Evolutionary conservation across 2,113 vertebrate species (phyloP).

Genomic region (Puffinus mauretanicus): DNA sequence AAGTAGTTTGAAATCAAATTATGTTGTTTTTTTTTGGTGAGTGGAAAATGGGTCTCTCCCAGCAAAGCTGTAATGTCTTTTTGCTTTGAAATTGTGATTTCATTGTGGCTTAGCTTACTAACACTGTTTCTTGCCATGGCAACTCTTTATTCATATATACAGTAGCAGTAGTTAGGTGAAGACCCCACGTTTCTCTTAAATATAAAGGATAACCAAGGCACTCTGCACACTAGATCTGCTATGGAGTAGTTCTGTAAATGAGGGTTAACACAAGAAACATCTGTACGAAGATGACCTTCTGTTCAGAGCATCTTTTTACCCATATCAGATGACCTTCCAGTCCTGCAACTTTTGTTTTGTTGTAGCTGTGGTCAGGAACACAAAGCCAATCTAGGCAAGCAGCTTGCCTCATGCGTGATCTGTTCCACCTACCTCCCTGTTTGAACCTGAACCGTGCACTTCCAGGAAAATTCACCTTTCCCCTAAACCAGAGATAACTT

Average conservation of each 20-base stretch:
- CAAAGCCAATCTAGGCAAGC: neutral
- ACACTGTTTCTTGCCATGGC: neutral
- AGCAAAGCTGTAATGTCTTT: neutral
- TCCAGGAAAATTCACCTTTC: neutral
- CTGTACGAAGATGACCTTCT: neutral
- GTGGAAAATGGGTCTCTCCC: neutral
- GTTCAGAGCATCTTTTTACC: neutral
- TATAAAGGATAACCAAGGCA: neutral
- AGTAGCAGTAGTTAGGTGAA: neutral
- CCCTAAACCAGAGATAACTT: neutral
- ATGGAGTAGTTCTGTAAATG: neutral
- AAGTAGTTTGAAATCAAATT: neutral
- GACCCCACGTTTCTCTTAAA: neutral
- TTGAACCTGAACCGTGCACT: rapidly evolving
- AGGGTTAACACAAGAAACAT: neutral
- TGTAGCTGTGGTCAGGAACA: neutral
- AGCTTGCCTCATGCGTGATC: neutral
- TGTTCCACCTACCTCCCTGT: neutral
- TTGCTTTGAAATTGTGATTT: conserved; percentile 3
- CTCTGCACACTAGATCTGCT: neutral
- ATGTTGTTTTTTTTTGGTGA: neutral
- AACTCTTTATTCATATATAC: neutral
- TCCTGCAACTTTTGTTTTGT: neutral
- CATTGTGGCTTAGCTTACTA: neutral
- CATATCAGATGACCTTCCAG: neutral